A percentile compares a stretch with the other conserved stretches of the same genome.
phyloP scores from a whole-genome alignment of 2,113 vertebrate genomes.

The Anseranas semipalmata region DNA sequence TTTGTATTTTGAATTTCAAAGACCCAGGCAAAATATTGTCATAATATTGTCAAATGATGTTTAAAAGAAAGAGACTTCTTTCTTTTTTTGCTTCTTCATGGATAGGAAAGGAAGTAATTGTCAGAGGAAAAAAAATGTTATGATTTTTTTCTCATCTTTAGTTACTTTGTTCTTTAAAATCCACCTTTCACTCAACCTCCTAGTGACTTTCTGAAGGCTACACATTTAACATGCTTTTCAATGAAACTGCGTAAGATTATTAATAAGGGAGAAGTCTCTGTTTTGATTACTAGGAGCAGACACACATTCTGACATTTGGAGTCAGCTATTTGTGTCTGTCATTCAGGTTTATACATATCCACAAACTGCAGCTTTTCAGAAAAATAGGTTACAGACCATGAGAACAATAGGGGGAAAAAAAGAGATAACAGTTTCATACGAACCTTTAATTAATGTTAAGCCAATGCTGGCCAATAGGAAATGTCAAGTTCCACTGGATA shows the following conservation, averaged over 20 bases:
- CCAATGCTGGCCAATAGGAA: constrained; percentile 18
- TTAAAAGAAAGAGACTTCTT: not conserved
- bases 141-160: not conserved
- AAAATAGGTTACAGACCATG: not conserved
- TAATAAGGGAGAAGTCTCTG: not conserved
- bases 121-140: not conserved
- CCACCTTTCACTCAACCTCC: not conserved
- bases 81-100: not conserved
- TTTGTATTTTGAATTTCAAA: constrained; percentile 18
- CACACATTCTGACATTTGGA: not conserved
- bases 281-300: not conserved
- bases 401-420: not conserved
- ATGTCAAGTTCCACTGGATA: constrained; percentile 52
- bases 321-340: not conserved
- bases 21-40: not conserved
- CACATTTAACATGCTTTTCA: not conserved
- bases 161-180: not conserved
- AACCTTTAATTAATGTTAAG: constrained; percentile 60
- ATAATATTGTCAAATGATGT: not conserved
- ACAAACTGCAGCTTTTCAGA: not conserved
- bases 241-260: not conserved
- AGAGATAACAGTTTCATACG: not conserved
- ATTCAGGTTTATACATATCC: not conserved
- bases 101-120: not conserved
- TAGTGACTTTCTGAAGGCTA: not conserved